These are phyloP conservation scores for Apoda limacodes DNA, from an alignment of 2,888 invertebrate genomes.

Conservation along the genomic window DNA sequence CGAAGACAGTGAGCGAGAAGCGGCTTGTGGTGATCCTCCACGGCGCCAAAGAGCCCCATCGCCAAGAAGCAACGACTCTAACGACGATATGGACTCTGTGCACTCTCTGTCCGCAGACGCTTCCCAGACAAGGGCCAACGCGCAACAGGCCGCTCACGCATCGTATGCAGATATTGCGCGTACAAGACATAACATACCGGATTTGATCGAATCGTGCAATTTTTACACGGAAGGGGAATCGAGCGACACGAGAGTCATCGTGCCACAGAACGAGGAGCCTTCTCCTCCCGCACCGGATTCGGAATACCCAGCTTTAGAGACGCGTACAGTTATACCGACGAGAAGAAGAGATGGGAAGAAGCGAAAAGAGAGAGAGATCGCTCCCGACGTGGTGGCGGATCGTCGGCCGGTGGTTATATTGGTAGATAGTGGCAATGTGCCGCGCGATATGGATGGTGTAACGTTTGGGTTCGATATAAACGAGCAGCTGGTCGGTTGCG, in stretches of 20 bases:
- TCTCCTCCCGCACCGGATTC: conserved; percentile 11
- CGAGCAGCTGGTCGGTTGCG: conserved; percentile 73
- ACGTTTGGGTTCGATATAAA: conserved; percentile 87
- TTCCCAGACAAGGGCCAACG: conserved; percentile 56
- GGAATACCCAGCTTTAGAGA: conserved; percentile 26
- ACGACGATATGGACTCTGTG: conserved; percentile 84
- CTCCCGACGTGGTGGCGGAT: conserved; percentile 55
- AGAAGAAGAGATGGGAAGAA: conserved; percentile 25
- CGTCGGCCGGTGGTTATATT: conserved; percentile 80
- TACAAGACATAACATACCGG: conserved; percentile 58
- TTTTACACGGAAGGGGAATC: conserved; percentile 49
- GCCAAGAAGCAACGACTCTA: conserved; percentile 85
- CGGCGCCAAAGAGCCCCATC: conserved; percentile 71
- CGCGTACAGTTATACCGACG: conserved; percentile 19
- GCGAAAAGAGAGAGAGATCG: conserved; percentile 27
- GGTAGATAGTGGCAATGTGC: conserved; percentile 69
- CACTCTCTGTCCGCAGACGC: conserved; percentile 79
- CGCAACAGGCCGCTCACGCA: conserved; percentile 53
- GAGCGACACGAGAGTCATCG: conserved; percentile 16
- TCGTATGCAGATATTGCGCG: conserved; percentile 89
- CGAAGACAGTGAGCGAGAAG: conserved; percentile 40
- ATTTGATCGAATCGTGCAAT: conserved; percentile 65
- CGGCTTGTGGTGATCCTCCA: conserved; percentile 19
- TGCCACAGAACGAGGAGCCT: conserved; percentile 6
- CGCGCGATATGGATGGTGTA: conserved; percentile 73